Conservation (phyloP, 2,888 invertebrate species). For the Sesia bembeciformis region DNA sequence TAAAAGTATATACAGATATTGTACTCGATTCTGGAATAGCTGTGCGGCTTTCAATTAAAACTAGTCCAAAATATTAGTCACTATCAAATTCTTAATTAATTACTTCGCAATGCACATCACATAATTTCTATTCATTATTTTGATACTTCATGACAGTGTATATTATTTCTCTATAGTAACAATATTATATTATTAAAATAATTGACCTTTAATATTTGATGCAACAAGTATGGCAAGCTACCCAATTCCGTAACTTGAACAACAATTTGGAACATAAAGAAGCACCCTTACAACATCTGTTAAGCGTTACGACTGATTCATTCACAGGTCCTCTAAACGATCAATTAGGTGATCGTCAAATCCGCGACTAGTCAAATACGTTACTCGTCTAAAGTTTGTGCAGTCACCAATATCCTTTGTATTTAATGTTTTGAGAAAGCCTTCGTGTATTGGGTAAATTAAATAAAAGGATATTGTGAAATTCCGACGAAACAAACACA, state of each 20-base stretch:
- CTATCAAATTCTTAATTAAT: background rate
- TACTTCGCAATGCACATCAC: background rate
- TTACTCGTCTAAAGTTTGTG: too few relatives aligned
- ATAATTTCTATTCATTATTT: constrained; percentile 4
- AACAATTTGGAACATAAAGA: background rate
- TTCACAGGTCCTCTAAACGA: background rate
- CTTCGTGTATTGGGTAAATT: too few relatives aligned
- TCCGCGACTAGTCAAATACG: too few relatives aligned
- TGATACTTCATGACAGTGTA: too few relatives aligned
- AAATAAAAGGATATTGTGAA: too few relatives aligned
- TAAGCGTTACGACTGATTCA: background rate
- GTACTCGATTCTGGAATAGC: constrained; percentile 31
- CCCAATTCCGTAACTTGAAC: constrained; percentile 1
- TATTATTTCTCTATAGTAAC: too few relatives aligned
- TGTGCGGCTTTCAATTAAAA: constrained; percentile 2
- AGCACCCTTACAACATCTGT: constrained; percentile 1
- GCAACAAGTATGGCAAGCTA: constrained; percentile 2
- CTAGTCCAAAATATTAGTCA: background rate
- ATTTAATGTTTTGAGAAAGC: too few relatives aligned
- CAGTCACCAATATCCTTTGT: too few relatives aligned
- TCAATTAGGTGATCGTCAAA: background rate
- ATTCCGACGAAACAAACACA: too few relatives aligned
- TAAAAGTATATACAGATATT: constrained; percentile 31
- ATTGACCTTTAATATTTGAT: background rate
- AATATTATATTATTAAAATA: background rate